A percentile compares a stretch with the other conserved stretches of the same genome.
Evolutionary conservation across 2,113 vertebrate genomes (phyloP).

Genomic region (Callithrix jacchus): DNA sequence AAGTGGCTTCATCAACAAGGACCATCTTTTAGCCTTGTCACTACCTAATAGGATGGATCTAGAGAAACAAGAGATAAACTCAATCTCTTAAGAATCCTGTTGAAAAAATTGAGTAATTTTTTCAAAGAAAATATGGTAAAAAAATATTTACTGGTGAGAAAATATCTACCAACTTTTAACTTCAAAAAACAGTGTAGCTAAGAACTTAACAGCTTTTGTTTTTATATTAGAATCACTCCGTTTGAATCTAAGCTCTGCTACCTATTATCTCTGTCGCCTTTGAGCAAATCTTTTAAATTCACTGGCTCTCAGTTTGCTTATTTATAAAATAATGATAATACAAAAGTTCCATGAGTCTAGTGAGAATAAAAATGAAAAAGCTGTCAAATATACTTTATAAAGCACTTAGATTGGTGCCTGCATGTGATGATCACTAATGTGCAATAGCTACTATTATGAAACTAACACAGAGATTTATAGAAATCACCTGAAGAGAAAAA

Average conservation of each 20-base stretch:
- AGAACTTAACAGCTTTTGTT: background rate
- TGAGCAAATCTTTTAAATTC: background rate
- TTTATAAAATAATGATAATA: background rate
- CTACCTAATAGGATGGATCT: background rate
- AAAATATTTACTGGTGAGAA: slow-evolving; percentile 1
- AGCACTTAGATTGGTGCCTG: background rate
- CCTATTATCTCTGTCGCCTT: background rate
- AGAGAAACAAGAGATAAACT: background rate
- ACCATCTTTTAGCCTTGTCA: background rate
- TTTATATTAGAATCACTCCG: background rate
- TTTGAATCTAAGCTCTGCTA: background rate
- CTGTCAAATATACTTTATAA: background rate
- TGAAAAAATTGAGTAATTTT: background rate
- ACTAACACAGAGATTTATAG: background rate
- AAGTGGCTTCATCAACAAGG: background rate
- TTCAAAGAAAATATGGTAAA: background rate
- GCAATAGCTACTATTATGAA: background rate
- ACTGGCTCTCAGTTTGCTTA: background rate
- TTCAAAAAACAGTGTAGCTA: background rate
- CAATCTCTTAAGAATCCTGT: background rate
- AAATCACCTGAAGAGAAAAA: background rate
- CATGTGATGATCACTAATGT: background rate
- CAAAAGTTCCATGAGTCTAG: background rate
- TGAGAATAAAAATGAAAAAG: background rate
- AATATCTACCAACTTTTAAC: background rate